A percentile compares a stretch with the other conserved stretches of the same genome.
Evolutionary conservation across 2,797 vertebrate genomes (phyloP).

Genomic region (Acanthiza pusilla): DNA sequence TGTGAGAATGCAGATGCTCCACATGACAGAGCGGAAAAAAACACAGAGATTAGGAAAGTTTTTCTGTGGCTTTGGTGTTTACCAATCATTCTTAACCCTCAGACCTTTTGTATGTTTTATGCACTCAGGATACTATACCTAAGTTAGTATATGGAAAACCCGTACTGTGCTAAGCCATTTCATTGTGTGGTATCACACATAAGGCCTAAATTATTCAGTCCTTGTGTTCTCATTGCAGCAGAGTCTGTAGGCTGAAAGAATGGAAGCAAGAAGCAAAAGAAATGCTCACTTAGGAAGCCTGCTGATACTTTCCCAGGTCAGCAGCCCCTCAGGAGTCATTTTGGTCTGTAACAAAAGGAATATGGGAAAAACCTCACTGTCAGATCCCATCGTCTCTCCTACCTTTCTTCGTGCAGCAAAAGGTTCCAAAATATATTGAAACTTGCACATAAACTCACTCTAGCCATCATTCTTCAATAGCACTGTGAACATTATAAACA

Average conservation of each 20-base stretch:
- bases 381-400: background rate
- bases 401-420: background rate
- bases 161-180: background rate
- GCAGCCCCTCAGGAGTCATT: background rate
- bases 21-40: background rate
- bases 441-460: background rate
- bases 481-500: background rate
- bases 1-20: background rate
- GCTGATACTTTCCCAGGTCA: background rate
- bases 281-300: background rate
- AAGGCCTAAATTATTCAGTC: background rate
- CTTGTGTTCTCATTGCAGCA: background rate
- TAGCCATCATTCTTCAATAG: background rate
- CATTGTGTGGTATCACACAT: background rate
- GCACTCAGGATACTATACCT: background rate
- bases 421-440: background rate
- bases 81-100: fast-evolving
- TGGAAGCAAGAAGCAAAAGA: background rate
- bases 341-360: background rate
- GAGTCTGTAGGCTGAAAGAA: background rate
- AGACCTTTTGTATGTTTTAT: background rate
- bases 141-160: background rate
- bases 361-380: background rate
- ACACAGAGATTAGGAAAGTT: background rate
- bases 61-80: background rate